Evolutionary conservation across 2,113 vertebrate species (phyloP).

Genomic region (Ginglymostoma cirratum): DNA sequence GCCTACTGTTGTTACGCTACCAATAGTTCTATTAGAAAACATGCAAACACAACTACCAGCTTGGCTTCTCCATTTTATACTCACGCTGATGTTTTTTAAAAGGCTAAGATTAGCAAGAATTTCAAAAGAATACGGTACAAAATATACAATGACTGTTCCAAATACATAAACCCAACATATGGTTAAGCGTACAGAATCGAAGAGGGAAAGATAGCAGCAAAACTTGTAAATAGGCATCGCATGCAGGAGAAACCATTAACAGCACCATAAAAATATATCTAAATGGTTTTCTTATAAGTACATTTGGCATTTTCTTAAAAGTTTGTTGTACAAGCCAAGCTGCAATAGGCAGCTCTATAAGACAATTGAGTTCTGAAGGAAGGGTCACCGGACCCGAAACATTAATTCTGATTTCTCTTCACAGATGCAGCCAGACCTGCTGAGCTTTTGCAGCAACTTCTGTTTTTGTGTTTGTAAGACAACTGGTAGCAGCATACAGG

Average conservation of each 20-base stretch:
- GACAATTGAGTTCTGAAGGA: not conserved
- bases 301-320: not conserved
- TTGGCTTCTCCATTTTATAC: not conserved
- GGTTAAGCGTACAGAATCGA: not conserved
- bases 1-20: not conserved
- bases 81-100: not conserved
- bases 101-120: not conserved
- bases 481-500: not conserved
- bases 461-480: not conserved
- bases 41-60: not conserved
- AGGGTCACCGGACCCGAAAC: no score
- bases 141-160: not conserved
- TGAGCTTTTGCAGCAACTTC: no score
- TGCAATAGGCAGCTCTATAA: not conserved
- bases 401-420: no score
- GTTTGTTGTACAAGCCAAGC: not conserved
- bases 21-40: not conserved
- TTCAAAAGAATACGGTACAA: not conserved
- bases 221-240: not conserved
- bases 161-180: not conserved
- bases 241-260: not conserved
- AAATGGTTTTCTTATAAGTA: not conserved
- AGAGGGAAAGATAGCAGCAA: not conserved
- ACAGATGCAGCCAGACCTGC: no score
- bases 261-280: not conserved